Evolutionary conservation across 2,113 vertebrate species (phyloP).

Genomic region (Oenanthe oenanthe): DNA sequence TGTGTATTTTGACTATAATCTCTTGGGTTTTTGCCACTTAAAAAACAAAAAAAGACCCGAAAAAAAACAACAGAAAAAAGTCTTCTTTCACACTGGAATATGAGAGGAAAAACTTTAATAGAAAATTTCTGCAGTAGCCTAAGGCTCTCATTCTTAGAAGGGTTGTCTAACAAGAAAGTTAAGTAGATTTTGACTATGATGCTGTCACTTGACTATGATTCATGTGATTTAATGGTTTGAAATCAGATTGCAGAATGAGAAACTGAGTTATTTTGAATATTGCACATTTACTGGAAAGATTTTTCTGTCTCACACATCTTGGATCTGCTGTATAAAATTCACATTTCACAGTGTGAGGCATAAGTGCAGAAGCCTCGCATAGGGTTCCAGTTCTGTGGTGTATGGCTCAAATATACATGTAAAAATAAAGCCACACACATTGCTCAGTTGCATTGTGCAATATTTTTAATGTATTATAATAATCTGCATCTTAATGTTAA

Average conservation of each 20-base stretch:
- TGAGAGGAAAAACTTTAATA: slow-evolving; percentile 29
- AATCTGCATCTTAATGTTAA: slow-evolving; percentile 48
- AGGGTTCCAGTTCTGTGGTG: slow-evolving; percentile 36
- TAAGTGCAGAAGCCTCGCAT: neutral
- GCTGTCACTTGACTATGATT: slow-evolving; percentile 40
- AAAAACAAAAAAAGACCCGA: neutral
- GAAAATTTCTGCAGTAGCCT: neutral
- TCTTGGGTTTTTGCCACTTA: slow-evolving; percentile 18
- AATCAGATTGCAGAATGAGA: slow-evolving; percentile 33
- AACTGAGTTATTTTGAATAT: slow-evolving; percentile 23
- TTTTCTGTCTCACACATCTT: slow-evolving; percentile 10
- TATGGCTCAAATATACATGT: slow-evolving; percentile 40
- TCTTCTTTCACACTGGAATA: slow-evolving; percentile 47
- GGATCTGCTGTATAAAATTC: neutral
- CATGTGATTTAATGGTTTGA: neutral
- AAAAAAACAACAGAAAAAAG: neutral
- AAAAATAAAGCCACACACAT: slow-evolving; percentile 1
- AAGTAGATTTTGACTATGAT: slow-evolving; percentile 56
- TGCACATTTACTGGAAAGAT: slow-evolving; percentile 33
- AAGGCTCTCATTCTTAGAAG: slow-evolving; percentile 42
- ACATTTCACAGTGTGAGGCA: slow-evolving; percentile 3
- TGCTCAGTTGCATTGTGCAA: slow-evolving; percentile 64
- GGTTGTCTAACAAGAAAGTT: slow-evolving; percentile 32
- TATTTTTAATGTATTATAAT: slow-evolving; percentile 68
- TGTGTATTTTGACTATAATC: neutral